A percentile compares a stretch with the other conserved stretches of the same genome.
These are phyloP conservation scores for Caerostris extrusa DNA, from an alignment of 1,140 invertebrate genomes.

Conservation along the genomic window DNA sequence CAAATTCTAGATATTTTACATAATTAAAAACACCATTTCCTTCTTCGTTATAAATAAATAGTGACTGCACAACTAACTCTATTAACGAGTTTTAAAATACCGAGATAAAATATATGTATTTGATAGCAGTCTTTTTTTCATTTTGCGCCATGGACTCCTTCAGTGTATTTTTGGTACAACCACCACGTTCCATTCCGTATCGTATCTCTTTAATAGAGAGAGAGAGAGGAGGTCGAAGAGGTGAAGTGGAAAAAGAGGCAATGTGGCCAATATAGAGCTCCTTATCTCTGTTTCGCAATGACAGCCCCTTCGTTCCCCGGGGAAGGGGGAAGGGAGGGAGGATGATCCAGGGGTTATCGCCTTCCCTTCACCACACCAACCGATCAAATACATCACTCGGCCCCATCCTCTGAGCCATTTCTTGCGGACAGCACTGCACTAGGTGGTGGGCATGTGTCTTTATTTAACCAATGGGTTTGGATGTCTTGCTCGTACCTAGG, in stretches of 20 bases:
- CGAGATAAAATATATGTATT: too few relatives aligned
- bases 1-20: too few relatives aligned
- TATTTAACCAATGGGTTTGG: not conserved
- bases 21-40: too few relatives aligned
- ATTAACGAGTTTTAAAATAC: too few relatives aligned
- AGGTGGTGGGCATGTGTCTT: not conserved
- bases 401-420: not conserved
- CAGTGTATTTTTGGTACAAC: not conserved
- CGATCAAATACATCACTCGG: conserved; percentile 75
- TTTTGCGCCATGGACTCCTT: too few relatives aligned
- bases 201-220: conserved; percentile 22
- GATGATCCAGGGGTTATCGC: conserved; percentile 64
- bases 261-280: conserved; percentile 75
- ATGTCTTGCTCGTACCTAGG: not conserved
- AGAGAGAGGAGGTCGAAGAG: conserved; percentile 54
- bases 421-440: not conserved
- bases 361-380: conserved; percentile 76
- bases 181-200: not conserved
- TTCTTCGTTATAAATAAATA: too few relatives aligned
- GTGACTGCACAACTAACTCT: too few relatives aligned
- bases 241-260: conserved; percentile 75
- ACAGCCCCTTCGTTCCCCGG: conserved; percentile 29
- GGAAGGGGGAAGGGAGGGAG: conserved; percentile 7
- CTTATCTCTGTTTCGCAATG: conserved; percentile 75
- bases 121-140: too few relatives aligned